Conservation (phyloP, 2,888 invertebrate species). For the Brachypalpus laphriformis region DNA sequence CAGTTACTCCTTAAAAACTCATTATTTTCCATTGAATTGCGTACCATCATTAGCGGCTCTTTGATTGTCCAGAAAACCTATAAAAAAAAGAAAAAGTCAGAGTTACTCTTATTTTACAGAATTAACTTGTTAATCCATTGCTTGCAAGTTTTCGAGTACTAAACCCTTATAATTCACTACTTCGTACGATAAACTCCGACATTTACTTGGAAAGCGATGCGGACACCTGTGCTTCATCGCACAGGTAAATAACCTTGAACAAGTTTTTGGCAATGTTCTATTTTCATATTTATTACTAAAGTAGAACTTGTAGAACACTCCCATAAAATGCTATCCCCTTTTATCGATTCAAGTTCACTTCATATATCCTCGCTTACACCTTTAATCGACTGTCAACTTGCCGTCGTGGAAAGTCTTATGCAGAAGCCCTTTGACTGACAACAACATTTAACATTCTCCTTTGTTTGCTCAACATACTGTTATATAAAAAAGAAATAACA, state of each 20-base stretch:
- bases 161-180: background rate
- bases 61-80: too few relatives aligned
- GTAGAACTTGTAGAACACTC: background rate
- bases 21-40: too few relatives aligned
- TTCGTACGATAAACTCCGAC: background rate
- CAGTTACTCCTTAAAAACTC: too few relatives aligned
- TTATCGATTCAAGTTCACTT: background rate
- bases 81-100: too few relatives aligned
- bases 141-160: background rate
- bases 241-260: background rate
- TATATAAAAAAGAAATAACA: slow-evolving; percentile 22
- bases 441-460: slow-evolving; percentile 21
- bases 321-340: background rate
- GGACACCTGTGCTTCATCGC: background rate
- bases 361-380: background rate
- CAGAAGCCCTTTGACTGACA: slow-evolving; percentile 34
- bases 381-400: background rate
- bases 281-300: background rate
- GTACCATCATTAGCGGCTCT: too few relatives aligned
- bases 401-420: slow-evolving; percentile 17
- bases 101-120: too few relatives aligned
- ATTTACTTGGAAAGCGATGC: background rate
- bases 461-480: slow-evolving; percentile 53
- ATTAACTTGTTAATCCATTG: background rate
- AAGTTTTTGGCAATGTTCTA: background rate